phyloP scores from a whole-genome alignment of 2,888 invertebrate species.

The Oasisia sp. region DNA sequence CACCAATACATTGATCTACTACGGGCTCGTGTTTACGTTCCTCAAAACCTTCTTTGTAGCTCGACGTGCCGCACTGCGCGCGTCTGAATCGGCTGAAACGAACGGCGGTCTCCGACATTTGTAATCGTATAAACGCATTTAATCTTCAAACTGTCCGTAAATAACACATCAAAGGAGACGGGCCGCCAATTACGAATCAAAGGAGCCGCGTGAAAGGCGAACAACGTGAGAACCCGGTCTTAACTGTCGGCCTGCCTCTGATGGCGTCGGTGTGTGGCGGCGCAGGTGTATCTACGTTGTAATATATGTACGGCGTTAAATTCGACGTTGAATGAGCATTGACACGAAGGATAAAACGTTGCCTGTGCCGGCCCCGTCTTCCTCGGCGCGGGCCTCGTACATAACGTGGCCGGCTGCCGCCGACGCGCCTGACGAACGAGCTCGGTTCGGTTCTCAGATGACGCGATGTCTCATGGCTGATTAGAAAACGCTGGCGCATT shows the following conservation, averaged over 20 bases:
- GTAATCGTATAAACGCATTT: constrained; percentile 17
- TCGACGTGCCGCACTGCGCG: neutral
- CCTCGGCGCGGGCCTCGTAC: neutral
- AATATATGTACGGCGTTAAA: constrained; percentile 13
- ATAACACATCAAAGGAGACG: neutral
- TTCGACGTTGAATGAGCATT: neutral
- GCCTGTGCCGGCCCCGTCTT: neutral
- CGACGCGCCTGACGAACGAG: neutral
- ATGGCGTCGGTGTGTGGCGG: neutral
- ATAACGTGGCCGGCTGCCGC: neutral
- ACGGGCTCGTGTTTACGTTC: neutral
- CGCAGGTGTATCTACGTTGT: neutral
- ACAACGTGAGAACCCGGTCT: neutral
- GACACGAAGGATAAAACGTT: neutral
- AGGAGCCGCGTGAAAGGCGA: neutral
- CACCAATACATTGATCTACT: neutral
- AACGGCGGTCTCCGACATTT: neutral
- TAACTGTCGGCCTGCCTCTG: neutral
- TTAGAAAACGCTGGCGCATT: neutral
- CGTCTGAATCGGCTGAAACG: neutral
- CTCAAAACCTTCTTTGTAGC: neutral
- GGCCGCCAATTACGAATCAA: neutral
- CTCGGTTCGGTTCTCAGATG: neutral
- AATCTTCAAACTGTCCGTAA: constrained; percentile 13
- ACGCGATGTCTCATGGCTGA: neutral